phyloP scores from a whole-genome alignment of 2,888 invertebrate genomes.

The Tricholauxania praeusta region DNA sequence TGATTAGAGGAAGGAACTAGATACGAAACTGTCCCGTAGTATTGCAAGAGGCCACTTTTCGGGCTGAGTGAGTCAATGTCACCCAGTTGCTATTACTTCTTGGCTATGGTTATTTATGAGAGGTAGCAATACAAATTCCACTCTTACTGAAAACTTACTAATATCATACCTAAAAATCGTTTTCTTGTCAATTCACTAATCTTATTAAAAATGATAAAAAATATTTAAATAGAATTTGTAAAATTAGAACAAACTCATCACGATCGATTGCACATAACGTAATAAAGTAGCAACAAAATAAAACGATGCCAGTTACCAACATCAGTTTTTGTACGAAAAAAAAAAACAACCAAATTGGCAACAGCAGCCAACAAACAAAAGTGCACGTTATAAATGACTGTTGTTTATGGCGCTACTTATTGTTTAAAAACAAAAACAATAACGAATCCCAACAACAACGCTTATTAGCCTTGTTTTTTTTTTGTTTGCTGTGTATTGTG shows the following conservation, averaged over 20 bases:
- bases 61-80: too few species aligned
- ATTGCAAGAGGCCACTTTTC: too few species aligned
- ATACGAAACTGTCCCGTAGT: too few species aligned
- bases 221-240: constrained; percentile 40
- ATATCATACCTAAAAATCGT: too few species aligned
- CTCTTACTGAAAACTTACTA: too few species aligned
- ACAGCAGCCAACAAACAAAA: constrained; percentile 15
- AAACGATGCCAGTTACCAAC: not conserved
- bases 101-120: too few species aligned
- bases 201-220: too few species aligned
- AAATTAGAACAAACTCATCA: constrained; percentile 52
- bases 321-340: not conserved
- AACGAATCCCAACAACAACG: not conserved
- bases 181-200: too few species aligned
- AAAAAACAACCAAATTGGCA: constrained; percentile 39
- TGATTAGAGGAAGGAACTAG: too few species aligned
- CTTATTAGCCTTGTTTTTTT: not conserved
- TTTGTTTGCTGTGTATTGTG: not conserved
- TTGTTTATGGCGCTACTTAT: constrained; percentile 28
- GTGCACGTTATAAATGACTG: constrained; percentile 45
- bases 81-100: too few species aligned
- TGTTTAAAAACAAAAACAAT: not conserved
- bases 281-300: not conserved
- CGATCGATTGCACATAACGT: constrained; percentile 52
- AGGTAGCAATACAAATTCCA: too few species aligned